Conservation (phyloP, 2,113 vertebrate genomes). For the Sturnus vulgaris region DNA sequence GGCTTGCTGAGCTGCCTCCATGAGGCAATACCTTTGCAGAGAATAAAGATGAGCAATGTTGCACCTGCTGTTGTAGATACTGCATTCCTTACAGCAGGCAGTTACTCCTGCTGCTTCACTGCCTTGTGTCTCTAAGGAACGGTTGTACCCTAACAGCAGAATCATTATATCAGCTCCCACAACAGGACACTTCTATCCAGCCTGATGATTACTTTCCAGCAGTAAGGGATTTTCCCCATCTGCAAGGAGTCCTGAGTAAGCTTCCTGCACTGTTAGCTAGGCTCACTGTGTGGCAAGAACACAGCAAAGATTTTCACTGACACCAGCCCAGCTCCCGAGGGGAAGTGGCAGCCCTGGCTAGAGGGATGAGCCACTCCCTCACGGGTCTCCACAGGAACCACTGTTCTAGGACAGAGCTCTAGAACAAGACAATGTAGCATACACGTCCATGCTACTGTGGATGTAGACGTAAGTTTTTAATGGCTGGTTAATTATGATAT, state of each 20-base stretch:
- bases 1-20: background rate
- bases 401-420: background rate
- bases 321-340: background rate
- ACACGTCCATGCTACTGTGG: conserved; percentile 35
- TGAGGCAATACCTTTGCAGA: background rate
- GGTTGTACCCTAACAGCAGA: background rate
- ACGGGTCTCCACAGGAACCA: accelerated
- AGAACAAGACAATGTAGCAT: background rate
- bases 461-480: conserved; percentile 81
- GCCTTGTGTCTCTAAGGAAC: background rate
- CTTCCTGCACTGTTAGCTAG: background rate
- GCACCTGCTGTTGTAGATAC: background rate
- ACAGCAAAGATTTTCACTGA: background rate
- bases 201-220: no score
- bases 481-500: conserved; percentile 84
- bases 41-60: background rate
- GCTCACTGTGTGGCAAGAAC: background rate
- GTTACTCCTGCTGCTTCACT: background rate
- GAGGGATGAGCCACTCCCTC: accelerated
- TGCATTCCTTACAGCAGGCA: background rate
- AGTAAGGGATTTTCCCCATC: background rate
- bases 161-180: background rate
- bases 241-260: background rate
- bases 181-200: background rate
- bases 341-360: accelerated